Conservation (phyloP, 1,140 invertebrate genomes). For the Idris sp. region DNA sequence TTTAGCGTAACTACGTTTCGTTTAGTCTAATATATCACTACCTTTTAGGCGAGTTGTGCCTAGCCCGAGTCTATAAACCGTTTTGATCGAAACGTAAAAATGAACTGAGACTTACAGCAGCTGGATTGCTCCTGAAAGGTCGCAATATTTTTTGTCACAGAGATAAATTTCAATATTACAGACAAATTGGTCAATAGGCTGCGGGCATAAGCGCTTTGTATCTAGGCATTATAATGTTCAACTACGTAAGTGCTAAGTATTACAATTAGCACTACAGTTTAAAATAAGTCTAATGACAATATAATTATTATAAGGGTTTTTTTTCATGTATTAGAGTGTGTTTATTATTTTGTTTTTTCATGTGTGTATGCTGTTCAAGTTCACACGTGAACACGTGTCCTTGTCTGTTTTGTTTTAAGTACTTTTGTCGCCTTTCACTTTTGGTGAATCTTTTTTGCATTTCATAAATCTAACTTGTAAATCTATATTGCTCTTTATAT, state of each 20-base stretch:
- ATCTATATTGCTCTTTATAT: conserved; percentile 77
- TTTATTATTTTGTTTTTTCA: conserved; percentile 8
- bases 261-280: conserved; percentile 75
- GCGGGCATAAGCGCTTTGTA: conserved; percentile 58
- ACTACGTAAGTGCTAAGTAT: conserved; percentile 74
- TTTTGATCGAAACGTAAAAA: conserved; percentile 22
- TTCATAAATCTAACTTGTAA: conserved; percentile 65
- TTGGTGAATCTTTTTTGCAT: conserved; percentile 34
- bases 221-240: conserved; percentile 71
- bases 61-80: conserved; percentile 47
- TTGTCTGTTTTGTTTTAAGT: conserved; percentile 30
- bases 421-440: conserved; percentile 50
- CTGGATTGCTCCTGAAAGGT: background rate
- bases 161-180: no score
- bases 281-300: conserved; percentile 68
- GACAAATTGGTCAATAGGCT: no score
- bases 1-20: conserved; percentile 55
- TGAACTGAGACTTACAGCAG: conserved; percentile 1
- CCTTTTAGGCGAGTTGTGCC: conserved; percentile 69
- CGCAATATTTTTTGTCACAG: no score
- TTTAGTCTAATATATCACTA: conserved; percentile 73
- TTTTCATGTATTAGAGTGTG: conserved; percentile 10
- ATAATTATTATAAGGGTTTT: conserved; percentile 32
- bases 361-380: conserved; percentile 25
- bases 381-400: no score